These are phyloP conservation scores for Dendroctonus ponderosae DNA, from an alignment of 1,140 invertebrate genomes.

Conservation along the genomic window DNA sequence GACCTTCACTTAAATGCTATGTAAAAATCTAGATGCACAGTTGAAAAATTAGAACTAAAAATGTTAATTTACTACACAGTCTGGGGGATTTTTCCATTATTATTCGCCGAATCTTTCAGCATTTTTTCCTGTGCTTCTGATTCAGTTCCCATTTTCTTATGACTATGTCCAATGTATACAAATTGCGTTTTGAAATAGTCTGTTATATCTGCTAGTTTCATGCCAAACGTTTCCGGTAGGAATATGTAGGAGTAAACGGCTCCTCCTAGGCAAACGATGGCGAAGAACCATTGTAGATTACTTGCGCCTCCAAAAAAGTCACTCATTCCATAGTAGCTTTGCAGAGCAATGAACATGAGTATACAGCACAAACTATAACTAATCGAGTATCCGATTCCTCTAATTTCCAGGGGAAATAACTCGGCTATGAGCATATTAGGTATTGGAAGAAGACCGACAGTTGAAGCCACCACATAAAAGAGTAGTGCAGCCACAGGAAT, in stretches of 20 bases:
- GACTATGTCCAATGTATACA: constrained; percentile 41
- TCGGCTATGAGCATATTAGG: constrained; percentile 65
- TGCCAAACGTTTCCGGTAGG: constrained; percentile 70
- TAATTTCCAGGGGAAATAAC: constrained; percentile 60
- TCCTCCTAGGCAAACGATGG: constrained; percentile 59
- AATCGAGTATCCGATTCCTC: constrained; percentile 58
- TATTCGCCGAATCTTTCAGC: constrained; percentile 14
- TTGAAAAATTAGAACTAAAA: too few relatives aligned
- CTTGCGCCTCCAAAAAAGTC: constrained; percentile 35
- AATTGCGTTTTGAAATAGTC: constrained; percentile 57
- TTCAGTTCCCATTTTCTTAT: background rate
- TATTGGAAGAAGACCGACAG: constrained; percentile 59
- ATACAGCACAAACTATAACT: constrained; percentile 56
- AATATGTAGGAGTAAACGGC: constrained; percentile 60
- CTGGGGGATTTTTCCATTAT: constrained; percentile 9
- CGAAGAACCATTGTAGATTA: constrained; percentile 62
- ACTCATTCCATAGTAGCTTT: constrained; percentile 53
- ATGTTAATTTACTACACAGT: constrained; percentile 3
- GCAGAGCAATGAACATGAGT: constrained; percentile 57
- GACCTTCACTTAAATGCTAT: too few relatives aligned
- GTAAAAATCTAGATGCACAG: too few relatives aligned
- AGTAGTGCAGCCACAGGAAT: constrained; percentile 36
- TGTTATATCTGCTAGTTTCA: constrained; percentile 65
- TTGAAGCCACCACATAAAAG: constrained; percentile 55
- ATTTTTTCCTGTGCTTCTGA: constrained; percentile 10